Base-by-base conservation (phyloP, 1,140 invertebrate genomes). In the Physella acuta region DNA sequence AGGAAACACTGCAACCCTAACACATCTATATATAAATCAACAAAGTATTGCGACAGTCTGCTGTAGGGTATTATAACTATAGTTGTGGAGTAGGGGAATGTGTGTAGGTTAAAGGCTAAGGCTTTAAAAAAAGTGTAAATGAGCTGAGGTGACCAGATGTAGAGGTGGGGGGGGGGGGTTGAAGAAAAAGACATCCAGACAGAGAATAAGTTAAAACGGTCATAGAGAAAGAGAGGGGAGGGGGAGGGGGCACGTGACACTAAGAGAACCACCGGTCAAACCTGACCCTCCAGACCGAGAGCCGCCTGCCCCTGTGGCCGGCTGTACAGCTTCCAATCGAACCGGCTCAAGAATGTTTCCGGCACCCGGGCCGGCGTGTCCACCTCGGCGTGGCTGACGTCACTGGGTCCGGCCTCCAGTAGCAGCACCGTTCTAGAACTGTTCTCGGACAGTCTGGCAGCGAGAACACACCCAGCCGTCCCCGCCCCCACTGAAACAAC, bases 381-480 rank as follows among this genome's bases (percentile, higher is more conserved):
- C 49, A 72, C 39, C 28, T 68, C 51, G 28, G 65, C 64, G 30
- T 72, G 37, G 30, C 51, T 44, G 3, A 52, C n/a, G 55, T 72
- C 71, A 39, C 55, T 49, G 17, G 39, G 53, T 16, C 71, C 71
- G 3, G 67, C 71, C 39, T 72, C 71, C 53, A 72, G 62, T 8
- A 72, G 20, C 16, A 72, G 44, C 20, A 72, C 71, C 1, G 66
- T 72, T 16, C 33, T 56, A 44, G 68, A 34, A 28, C 26, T 36
- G 28, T 72, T 66, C 34, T 68, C 71, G 56, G 71, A 72, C 36
- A 72, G 61, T 17, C 71, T 66, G 31, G 61, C 63, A 62, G 71
- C 71, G 2, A 72, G 33, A 24, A 72, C 71, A 33, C 63, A 64
- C 17, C 71, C 71, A 14, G 70, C 70, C 28, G 70, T 55, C 11